Evolutionary conservation across 1,140 invertebrate species (phyloP).

Genomic region (Nilaparvata lugens): DNA sequence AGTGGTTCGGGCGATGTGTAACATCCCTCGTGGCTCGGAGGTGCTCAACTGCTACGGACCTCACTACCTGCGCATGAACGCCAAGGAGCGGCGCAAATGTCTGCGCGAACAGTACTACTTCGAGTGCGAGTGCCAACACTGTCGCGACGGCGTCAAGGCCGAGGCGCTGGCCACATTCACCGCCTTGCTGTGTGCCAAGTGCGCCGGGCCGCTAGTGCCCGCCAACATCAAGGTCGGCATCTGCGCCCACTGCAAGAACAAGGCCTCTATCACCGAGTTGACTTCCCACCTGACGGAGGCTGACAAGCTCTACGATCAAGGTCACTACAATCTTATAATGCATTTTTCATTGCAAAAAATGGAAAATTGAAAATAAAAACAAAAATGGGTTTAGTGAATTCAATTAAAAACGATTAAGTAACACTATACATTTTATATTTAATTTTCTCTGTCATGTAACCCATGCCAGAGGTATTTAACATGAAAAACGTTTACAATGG

Average conservation of each 20-base stretch:
- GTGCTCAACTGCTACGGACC: constrained; percentile 72
- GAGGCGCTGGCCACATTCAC: constrained; percentile 10
- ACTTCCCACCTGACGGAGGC: constrained; percentile 28
- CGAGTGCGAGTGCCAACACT: constrained; percentile 46
- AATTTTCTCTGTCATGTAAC: no score
- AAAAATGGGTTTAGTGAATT: no score
- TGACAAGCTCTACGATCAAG: constrained; percentile 29
- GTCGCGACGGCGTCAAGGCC: neutral
- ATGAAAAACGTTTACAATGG: no score
- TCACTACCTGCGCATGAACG: constrained; percentile 48
- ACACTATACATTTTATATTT: no score
- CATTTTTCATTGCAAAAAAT: no score
- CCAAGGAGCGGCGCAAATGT: constrained; percentile 44
- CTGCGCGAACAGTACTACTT: constrained; percentile 63
- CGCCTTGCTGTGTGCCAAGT: constrained; percentile 30
- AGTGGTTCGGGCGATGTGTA: constrained; percentile 44
- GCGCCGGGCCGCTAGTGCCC: constrained; percentile 14
- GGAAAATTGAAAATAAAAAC: no score
- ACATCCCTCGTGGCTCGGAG: constrained; percentile 46
- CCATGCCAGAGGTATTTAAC: no score
- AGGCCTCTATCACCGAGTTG: constrained; percentile 25
- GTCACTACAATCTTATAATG: constrained; percentile 17
- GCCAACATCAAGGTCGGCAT: neutral
- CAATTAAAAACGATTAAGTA: no score
- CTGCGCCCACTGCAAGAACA: constrained; percentile 30